These are phyloP conservation scores for Napeogenes sylphis DNA, from an alignment of 2,888 invertebrate genomes.

Conservation along the genomic window DNA sequence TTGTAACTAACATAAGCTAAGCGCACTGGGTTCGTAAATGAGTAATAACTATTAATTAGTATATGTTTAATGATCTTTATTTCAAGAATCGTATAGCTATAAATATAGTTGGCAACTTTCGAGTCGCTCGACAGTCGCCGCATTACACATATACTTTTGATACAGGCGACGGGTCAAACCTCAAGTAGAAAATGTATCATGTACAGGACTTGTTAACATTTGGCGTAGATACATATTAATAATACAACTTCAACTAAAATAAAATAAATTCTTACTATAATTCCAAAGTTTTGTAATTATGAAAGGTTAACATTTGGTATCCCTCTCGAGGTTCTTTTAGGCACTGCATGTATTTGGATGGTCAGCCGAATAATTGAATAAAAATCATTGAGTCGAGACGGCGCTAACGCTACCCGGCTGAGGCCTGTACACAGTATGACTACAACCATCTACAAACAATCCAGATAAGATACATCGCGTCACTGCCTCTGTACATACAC, in stretches of 20 bases:
- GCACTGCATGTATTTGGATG: conserved; percentile 46
- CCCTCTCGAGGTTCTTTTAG: conserved; percentile 65
- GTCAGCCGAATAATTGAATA: conserved; percentile 49
- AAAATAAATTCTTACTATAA: conserved; percentile 61
- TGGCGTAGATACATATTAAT: conserved; percentile 61
- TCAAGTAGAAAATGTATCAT: conserved; percentile 26
- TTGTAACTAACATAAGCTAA: neutral
- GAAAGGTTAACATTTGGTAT: conserved; percentile 52
- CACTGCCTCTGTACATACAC: conserved; percentile 38
- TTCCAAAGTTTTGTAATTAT: conserved; percentile 57
- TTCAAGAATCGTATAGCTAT: conserved; percentile 42
- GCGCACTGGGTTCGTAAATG: conserved; percentile 4
- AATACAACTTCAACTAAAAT: conserved; percentile 55
- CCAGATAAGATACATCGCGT: conserved; percentile 46
- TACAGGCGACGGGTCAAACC: conserved; percentile 17
- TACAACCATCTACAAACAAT: conserved; percentile 62
- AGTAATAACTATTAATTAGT: conserved; percentile 48
- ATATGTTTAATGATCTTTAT: conserved; percentile 46
- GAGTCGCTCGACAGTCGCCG: conserved; percentile 16
- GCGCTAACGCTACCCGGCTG: neutral
- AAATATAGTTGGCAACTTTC: conserved; percentile 34
- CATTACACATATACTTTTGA: conserved; percentile 24
- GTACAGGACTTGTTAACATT: conserved; percentile 66
- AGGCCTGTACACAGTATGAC: conserved; percentile 50
- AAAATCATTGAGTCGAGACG: conserved; percentile 18